Base-by-base conservation (phyloP, 2,888 invertebrate genomes). In the Drosophila cracens region DNA sequence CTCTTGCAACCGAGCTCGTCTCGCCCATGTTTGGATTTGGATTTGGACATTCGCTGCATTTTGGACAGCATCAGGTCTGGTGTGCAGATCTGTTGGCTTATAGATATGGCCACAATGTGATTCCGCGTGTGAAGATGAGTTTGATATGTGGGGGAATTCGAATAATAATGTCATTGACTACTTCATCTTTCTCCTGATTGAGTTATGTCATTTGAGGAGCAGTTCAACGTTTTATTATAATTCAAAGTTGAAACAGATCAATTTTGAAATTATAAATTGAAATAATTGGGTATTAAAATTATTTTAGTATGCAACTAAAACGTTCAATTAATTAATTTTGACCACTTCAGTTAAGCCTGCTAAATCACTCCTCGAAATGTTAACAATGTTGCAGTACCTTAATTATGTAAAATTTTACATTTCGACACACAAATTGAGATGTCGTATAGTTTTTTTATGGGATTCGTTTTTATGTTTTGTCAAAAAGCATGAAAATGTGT, bases 11-110 rank as follows among this genome's bases (percentile, higher is more conserved):
- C 31, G 54, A 40, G 31, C 43, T 43, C 57, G 49, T 31, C 34
- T 52, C 34, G 62, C 48, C 65, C 68, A 59, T 71, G 46, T 66
- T 71, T 58, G 43, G 33, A 69, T 79, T 63, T 60, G 63, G 52
- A 46, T 74, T 75, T 66, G 60, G 59, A 46, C 79, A 74, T 52
- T 60, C 36, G 59, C 59, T 65, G 76, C 75, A 63, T 60, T 71
- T 70, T 65, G 69, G 60, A 33, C 52, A 70, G 59, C 70, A 40
- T 40, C 58, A 27, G 57, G 65, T 70, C 38, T 21, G 49, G 34
- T n/a, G 49, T 21, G 58, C 36, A 48, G 27, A 49, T 70, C n/a
- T 53, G 18, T 43, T 59, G 7, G 21, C 13, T 33, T 56, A 33
- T 57, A 4, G 18, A 29, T 21, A 49, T 64, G 56, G 46, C 29